Conservation (phyloP, 2,888 invertebrate genomes). For the Leptodirus hochenwartii region DNA sequence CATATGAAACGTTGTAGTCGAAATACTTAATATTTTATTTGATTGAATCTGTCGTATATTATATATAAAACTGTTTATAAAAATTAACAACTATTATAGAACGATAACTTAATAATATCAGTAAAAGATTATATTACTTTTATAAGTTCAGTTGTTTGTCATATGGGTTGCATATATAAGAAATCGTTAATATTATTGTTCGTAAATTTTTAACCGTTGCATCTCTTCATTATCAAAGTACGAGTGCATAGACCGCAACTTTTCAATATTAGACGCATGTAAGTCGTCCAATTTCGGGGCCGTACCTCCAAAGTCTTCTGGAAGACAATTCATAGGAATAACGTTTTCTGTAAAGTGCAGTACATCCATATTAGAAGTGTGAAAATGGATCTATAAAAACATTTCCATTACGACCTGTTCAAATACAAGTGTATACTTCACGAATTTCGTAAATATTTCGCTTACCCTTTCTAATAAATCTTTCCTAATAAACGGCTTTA, state of each 20-base stretch:
- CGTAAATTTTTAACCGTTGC: conserved; percentile 14
- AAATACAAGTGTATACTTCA: conserved; percentile 6
- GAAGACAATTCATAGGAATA: conserved; percentile 36
- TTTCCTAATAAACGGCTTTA: conserved; percentile 30
- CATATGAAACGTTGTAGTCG: too few relatives aligned
- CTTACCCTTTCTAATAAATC: conserved; percentile 27
- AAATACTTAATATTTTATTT: too few relatives aligned
- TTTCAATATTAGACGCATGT: conserved; percentile 16
- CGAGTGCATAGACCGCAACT: conserved; percentile 16
- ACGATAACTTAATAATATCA: too few relatives aligned
- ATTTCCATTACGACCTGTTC: conserved; percentile 12
- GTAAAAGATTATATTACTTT: too few relatives aligned
- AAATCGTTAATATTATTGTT: too few relatives aligned
- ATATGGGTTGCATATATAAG: too few relatives aligned
- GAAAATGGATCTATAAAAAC: conserved; percentile 37
- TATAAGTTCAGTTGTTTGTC: too few relatives aligned
- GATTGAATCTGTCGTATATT: too few relatives aligned
- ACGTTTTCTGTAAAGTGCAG: conserved; percentile 35
- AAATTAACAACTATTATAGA: too few relatives aligned
- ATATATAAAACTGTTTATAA: too few relatives aligned
- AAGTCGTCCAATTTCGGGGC: conserved; percentile 23
- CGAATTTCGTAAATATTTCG: conserved; percentile 5
- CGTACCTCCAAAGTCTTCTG: conserved; percentile 42
- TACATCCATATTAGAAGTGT: conserved; percentile 34
- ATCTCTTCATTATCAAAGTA: conserved; percentile 19